phyloP scores from a whole-genome alignment of 2,113 vertebrate genomes.

The Phalacrocorax pelagicus region DNA sequence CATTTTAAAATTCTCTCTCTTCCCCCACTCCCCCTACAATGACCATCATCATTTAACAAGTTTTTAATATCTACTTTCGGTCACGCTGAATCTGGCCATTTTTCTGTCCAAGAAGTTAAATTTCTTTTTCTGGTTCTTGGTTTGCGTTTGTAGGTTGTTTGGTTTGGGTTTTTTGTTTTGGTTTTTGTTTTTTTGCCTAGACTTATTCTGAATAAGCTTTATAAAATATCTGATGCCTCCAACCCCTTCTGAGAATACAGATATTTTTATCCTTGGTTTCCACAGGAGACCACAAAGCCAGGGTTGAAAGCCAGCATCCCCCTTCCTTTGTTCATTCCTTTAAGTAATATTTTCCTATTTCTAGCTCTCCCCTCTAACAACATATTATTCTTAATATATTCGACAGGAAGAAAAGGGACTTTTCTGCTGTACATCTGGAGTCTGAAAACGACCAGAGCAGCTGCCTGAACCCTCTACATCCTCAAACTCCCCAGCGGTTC shows the following conservation, averaged over 20 bases:
- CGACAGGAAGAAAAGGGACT: neutral
- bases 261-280: slow-evolving; percentile 6
- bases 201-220: neutral
- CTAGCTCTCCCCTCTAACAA: neutral
- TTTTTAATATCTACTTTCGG: neutral
- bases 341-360: neutral
- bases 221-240: neutral
- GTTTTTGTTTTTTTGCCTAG: neutral
- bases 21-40: neutral
- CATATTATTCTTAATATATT: neutral
- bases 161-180: too few relatives aligned
- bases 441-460: neutral
- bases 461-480: neutral
- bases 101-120: neutral
- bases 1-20: neutral
- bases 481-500: neutral
- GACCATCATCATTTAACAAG: neutral
- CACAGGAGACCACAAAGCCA: neutral
- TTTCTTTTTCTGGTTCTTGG: neutral
- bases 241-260: neutral
- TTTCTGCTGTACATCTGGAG: neutral
- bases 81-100: neutral
- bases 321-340: neutral
- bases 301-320: neutral
- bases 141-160: neutral